Percentiles rank a stretch among this genome's conserved stretches.
These are phyloP conservation scores for Mimachlamys varia DNA, from an alignment of 2,888 invertebrate genomes.

Conservation along the genomic window DNA sequence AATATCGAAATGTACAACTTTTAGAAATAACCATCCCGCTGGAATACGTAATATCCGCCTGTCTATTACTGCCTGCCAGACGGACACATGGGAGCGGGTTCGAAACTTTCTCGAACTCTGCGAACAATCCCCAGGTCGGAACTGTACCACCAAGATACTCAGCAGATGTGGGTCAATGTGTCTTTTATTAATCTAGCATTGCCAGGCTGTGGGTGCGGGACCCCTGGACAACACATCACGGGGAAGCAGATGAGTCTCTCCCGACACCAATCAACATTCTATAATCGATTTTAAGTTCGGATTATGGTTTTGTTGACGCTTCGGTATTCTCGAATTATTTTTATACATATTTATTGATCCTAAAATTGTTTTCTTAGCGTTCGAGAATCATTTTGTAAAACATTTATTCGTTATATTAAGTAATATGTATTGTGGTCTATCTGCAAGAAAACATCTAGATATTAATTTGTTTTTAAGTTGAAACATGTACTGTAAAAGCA, in stretches of 20 bases:
- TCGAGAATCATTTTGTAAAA: too few species aligned
- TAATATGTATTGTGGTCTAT: too few species aligned
- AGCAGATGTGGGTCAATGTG: not conserved
- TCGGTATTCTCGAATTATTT: too few species aligned
- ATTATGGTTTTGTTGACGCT: too few species aligned
- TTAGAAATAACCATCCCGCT: not conserved
- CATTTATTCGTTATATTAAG: too few species aligned
- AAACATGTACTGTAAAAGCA: too few species aligned
- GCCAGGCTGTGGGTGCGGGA: not conserved
- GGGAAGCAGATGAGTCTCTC: not conserved
- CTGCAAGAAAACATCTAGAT: too few species aligned
- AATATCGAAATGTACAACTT: not conserved
- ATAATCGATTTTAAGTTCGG: too few species aligned
- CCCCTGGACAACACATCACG: not conserved
- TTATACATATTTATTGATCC: too few species aligned
- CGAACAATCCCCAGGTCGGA: not conserved
- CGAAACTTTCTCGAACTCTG: not conserved
- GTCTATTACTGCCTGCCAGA: not conserved
- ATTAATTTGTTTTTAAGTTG: too few species aligned
- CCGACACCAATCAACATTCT: not conserved
- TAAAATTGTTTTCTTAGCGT: too few species aligned
- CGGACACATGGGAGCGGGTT: not conserved
- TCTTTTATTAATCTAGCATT: not conserved
- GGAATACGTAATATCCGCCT: not conserved
- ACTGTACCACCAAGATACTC: not conserved